Percentiles rank a stretch among this genome's conserved stretches.
These are phyloP conservation scores for Podarcis raffonei DNA, from an alignment of 2,113 vertebrate species.

Conservation along the genomic window DNA sequence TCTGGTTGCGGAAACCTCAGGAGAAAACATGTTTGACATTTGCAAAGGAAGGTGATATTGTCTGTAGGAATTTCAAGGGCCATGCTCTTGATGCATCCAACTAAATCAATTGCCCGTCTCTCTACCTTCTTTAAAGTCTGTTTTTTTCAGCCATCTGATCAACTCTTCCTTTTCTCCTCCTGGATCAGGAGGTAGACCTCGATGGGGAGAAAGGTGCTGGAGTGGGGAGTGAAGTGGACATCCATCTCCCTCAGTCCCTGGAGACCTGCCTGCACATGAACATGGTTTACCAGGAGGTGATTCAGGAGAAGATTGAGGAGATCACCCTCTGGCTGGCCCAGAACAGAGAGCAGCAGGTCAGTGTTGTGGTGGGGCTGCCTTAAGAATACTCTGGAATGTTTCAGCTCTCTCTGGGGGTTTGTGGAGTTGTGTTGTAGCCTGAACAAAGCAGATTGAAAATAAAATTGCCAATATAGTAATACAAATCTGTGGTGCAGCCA, in stretches of 20 bases:
- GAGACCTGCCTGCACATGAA: constrained; percentile 88
- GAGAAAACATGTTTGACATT: no score
- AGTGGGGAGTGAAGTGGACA: constrained; percentile 66
- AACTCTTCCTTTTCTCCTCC: accelerated
- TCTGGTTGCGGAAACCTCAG: no score
- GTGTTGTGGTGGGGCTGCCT: accelerated
- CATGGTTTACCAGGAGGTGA: constrained; percentile 86
- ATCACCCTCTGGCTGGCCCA: constrained; percentile 76
- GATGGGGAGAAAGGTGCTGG: constrained; percentile 38
- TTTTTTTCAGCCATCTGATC: accelerated
- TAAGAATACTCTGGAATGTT: no score
- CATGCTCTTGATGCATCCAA: no score
- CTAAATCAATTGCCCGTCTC: no score
- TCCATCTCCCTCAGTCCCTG: constrained; percentile 72
- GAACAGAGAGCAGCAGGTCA: constrained; percentile 85
- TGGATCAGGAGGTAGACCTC: constrained; percentile 44
- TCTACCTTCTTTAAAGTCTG: neutral
- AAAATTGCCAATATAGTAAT: no score
- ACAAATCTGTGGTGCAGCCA: no score
- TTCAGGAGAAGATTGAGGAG: constrained; percentile 83
- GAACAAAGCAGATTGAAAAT: no score
- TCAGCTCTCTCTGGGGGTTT: neutral
- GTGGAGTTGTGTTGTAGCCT: no score
- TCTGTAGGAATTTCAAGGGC: no score
- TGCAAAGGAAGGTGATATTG: no score